A percentile compares a stretch with the other conserved stretches of the same genome.
phyloP scores from a whole-genome alignment of 2,888 invertebrate species.

The Chouioia cunea region DNA sequence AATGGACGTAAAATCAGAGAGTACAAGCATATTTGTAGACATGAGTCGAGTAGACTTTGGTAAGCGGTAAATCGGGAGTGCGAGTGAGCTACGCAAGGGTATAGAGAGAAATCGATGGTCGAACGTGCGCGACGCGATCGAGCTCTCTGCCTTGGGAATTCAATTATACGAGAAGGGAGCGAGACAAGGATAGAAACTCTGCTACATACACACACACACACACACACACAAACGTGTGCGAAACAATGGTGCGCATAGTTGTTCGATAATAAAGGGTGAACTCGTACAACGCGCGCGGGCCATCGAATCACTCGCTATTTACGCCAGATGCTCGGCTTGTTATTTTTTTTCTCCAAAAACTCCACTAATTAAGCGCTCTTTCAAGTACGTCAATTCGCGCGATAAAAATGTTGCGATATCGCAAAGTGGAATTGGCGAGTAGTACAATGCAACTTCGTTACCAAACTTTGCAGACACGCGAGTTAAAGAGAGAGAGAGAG shows the following conservation, averaged over 20 bases:
- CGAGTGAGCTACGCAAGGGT: neutral
- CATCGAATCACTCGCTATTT: conserved; percentile 62
- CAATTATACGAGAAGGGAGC: conserved; percentile 58
- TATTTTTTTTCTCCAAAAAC: conserved; percentile 13
- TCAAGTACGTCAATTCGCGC: conserved; percentile 14
- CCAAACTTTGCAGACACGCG: conserved; percentile 54
- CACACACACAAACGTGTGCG: conserved; percentile 31
- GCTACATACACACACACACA: neutral
- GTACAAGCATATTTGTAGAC: too few relatives aligned
- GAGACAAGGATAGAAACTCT: conserved; percentile 22
- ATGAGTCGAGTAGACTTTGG: too few relatives aligned
- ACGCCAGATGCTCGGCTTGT: conserved; percentile 38
- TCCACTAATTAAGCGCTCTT: conserved; percentile 28
- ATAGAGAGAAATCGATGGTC: conserved; percentile 32
- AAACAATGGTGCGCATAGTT: conserved; percentile 59
- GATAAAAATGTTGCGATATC: too few relatives aligned
- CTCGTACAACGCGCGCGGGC: conserved; percentile 51
- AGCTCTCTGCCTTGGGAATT: conserved; percentile 59
- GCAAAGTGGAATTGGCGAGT: too few relatives aligned
- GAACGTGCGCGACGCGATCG: conserved; percentile 24
- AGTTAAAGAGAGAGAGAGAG: neutral
- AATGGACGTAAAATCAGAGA: too few relatives aligned
- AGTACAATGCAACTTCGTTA: conserved; percentile 54
- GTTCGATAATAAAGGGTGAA: conserved; percentile 60
- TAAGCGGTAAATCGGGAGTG: conserved; percentile 22